A percentile compares a stretch with the other conserved stretches of the same genome.
phyloP scores from a whole-genome alignment of 2,113 vertebrate genomes.

The Paralichthys olivaceus region DNA sequence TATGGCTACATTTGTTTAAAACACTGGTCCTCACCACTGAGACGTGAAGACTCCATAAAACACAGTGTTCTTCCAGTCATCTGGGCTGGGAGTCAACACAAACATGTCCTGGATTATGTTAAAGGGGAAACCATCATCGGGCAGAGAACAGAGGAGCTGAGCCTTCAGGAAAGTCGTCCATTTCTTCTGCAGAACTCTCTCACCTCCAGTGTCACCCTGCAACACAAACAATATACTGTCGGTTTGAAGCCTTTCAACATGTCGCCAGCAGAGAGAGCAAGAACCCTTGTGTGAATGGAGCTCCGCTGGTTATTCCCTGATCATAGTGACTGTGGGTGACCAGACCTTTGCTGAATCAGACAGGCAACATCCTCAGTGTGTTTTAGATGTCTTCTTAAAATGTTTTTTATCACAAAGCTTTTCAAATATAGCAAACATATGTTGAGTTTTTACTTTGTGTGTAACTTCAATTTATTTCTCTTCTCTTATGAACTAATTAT shows the following conservation, averaged over 20 bases:
- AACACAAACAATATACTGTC: constrained; percentile 8
- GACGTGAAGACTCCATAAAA: constrained; percentile 97
- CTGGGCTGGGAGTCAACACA: constrained; percentile 87
- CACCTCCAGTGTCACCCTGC: constrained; percentile 93
- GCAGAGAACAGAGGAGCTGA: constrained; percentile 91
- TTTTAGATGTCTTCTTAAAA: neutral
- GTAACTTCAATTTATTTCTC: too few species aligned
- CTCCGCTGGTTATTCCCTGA: too few species aligned
- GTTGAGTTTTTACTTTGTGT: too few species aligned
- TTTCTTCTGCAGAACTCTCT: constrained; percentile 94
- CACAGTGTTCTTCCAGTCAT: constrained; percentile 85
- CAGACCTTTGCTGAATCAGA: too few species aligned
- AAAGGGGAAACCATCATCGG: constrained; percentile 94
- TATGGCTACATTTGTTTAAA: neutral
- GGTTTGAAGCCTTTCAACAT: neutral
- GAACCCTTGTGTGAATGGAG: neutral
- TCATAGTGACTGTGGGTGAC: too few species aligned
- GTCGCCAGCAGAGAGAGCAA: constrained; percentile 58
- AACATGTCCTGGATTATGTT: constrained; percentile 96
- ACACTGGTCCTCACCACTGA: constrained; percentile 86
- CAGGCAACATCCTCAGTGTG: too few species aligned
- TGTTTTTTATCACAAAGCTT: neutral
- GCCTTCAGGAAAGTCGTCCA: constrained; percentile 98
- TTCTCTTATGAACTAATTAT: too few species aligned
- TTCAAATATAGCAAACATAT: constrained; percentile 14